Percentiles rank a stretch among this genome's conserved stretches.
Evolutionary conservation across 2,113 vertebrate species (phyloP).

Genomic region (Eurypyga helias): DNA sequence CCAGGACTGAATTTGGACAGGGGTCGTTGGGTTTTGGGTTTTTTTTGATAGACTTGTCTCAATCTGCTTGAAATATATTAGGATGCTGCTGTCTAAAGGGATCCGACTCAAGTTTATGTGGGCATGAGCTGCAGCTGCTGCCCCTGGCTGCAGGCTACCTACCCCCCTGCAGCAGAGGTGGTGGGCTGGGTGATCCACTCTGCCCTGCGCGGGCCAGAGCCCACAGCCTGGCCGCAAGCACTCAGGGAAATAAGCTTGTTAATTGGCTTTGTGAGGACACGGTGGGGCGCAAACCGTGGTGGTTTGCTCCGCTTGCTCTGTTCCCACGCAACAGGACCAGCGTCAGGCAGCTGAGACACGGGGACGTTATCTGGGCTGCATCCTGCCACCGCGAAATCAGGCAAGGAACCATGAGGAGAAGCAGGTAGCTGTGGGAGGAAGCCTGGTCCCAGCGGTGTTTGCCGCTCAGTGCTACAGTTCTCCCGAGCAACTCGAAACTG

Average conservation of each 20-base stretch:
- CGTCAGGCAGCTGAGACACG: not conserved
- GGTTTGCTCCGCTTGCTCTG: accelerated
- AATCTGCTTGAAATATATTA: not conserved
- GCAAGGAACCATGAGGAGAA: accelerated
- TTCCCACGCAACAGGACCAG: accelerated
- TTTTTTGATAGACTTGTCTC: not conserved
- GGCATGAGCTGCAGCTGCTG: not conserved
- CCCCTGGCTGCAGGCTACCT: not conserved
- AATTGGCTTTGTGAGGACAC: accelerated
- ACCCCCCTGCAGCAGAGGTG: not conserved
- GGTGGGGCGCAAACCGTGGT: accelerated
- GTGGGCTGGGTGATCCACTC: too few relatives aligned
- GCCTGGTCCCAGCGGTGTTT: accelerated
- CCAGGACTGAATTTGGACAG: not conserved
- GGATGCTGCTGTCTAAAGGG: not conserved
- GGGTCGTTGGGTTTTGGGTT: too few relatives aligned
- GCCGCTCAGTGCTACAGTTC: accelerated
- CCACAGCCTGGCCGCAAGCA: accelerated
- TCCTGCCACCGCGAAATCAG: not conserved
- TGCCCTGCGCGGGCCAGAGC: not conserved
- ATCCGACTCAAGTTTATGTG: not conserved
- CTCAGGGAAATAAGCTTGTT: not conserved
- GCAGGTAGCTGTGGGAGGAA: not conserved
- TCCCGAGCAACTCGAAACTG: not conserved
- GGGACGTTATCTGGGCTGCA: accelerated